Conservation (phyloP, 2,113 vertebrate species). For the Corythoichthys intestinalis region DNA sequence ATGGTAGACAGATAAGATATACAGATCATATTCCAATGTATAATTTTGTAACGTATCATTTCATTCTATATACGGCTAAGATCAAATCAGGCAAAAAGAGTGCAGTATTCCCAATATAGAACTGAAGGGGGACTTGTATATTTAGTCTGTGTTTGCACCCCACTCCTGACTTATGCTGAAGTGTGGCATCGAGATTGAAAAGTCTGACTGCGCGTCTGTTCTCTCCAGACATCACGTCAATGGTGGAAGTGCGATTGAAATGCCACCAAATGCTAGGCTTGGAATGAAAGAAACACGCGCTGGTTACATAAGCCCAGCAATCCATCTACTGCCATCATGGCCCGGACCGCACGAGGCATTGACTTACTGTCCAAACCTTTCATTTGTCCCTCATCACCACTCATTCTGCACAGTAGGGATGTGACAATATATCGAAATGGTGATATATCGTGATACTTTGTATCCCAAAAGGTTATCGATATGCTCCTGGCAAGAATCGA, state of each 20-base stretch:
- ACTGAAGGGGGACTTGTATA: neutral
- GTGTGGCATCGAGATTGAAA: neutral
- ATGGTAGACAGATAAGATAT: neutral
- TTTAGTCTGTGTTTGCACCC: neutral
- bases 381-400: conserved; percentile 35
- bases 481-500: too few species aligned
- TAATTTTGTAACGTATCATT: neutral
- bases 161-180: neutral
- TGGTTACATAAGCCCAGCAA: neutral
- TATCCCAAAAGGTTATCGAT: too few species aligned
- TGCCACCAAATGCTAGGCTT: neutral
- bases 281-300: neutral
- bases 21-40: neutral
- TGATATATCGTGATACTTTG: too few species aligned
- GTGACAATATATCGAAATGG: too few species aligned
- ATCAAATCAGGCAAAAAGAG: neutral
- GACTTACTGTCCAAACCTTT: conserved; percentile 29
- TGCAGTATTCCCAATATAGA: neutral
- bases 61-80: neutral
- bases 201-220: neutral
- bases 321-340: neutral
- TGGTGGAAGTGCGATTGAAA: neutral
- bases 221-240: conserved; percentile 7
- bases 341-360: conserved; percentile 14
- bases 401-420: conserved; percentile 23